phyloP scores from a whole-genome alignment of 1,140 invertebrate species.

The Drosophila obscura region DNA sequence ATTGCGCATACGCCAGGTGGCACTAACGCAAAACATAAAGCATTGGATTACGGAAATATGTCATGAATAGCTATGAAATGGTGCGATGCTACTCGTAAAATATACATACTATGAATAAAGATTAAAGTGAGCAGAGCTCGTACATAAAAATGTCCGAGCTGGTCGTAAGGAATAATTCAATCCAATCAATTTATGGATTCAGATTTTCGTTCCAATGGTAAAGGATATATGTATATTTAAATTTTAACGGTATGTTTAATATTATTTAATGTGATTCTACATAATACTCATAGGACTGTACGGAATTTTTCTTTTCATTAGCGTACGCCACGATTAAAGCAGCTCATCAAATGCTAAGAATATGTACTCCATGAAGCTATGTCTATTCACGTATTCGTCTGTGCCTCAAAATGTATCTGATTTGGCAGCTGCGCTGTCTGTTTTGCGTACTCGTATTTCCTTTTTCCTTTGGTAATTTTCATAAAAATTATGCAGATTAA shows the following conservation, averaged over 20 bases:
- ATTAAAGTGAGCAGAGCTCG: neutral
- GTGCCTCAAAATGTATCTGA: slow-evolving; percentile 10
- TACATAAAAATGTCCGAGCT: too few relatives aligned
- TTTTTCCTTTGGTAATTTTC: slow-evolving; percentile 40
- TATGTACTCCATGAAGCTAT: neutral
- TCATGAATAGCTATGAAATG: slow-evolving; percentile 17
- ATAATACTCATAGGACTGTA: neutral
- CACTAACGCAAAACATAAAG: slow-evolving; percentile 14
- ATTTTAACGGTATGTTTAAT: too few relatives aligned
- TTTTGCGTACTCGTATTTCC: neutral
- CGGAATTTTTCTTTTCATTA: slow-evolving; percentile 33
- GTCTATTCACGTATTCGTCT: slow-evolving; percentile 4
- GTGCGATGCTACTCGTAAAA: neutral
- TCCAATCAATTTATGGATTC: too few relatives aligned
- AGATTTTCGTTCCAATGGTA: too few relatives aligned
- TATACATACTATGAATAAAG: neutral
- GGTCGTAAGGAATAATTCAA: too few relatives aligned
- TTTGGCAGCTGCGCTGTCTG: neutral
- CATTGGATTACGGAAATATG: slow-evolving; percentile 34
- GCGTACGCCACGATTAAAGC: slow-evolving; percentile 29
- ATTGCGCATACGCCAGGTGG: slow-evolving; percentile 46
- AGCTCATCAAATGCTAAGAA: neutral
- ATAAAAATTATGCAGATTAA: slow-evolving; percentile 82
- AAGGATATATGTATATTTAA: too few relatives aligned
- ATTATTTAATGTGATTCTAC: too few relatives aligned